phyloP scores from a whole-genome alignment of 2,797 vertebrate genomes.

The Pangasius krempfi region DNA sequence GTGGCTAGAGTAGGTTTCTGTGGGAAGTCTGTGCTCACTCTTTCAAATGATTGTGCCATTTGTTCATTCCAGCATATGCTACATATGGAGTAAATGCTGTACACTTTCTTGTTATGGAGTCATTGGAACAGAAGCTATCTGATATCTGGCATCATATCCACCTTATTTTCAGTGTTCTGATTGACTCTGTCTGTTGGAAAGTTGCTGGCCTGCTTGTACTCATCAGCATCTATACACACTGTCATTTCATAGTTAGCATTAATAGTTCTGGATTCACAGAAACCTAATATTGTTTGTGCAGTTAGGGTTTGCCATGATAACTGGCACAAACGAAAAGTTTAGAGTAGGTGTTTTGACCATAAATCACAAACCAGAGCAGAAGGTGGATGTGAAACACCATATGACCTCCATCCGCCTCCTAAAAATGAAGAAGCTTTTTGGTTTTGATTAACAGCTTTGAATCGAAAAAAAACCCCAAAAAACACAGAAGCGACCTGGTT shows the following conservation, averaged over 20 bases:
- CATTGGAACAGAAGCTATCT: conserved; percentile 1
- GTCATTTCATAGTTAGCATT: not conserved
- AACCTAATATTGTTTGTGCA: not conserved
- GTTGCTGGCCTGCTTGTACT: not conserved
- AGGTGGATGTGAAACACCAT: not conserved
- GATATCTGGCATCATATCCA: not conserved
- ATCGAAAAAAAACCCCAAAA: not conserved
- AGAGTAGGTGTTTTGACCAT: not conserved
- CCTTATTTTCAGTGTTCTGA: not conserved
- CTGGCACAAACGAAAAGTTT: not conserved
- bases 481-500: not conserved
- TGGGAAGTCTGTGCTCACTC: conserved; percentile 64
- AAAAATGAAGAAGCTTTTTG: not conserved
- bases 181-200: not conserved
- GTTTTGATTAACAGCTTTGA: not conserved
- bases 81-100: conserved; percentile 52
- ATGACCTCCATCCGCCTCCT: not conserved
- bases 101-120: conserved; percentile 27
- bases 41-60: conserved; percentile 66
- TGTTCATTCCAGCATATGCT: conserved; percentile 53
- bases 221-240: not conserved
- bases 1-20: conserved; percentile 62
- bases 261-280: not conserved
- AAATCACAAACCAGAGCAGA: not conserved
- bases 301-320: not conserved